Conservation (phyloP, 2,113 vertebrate species). For the Serinus canaria region DNA sequence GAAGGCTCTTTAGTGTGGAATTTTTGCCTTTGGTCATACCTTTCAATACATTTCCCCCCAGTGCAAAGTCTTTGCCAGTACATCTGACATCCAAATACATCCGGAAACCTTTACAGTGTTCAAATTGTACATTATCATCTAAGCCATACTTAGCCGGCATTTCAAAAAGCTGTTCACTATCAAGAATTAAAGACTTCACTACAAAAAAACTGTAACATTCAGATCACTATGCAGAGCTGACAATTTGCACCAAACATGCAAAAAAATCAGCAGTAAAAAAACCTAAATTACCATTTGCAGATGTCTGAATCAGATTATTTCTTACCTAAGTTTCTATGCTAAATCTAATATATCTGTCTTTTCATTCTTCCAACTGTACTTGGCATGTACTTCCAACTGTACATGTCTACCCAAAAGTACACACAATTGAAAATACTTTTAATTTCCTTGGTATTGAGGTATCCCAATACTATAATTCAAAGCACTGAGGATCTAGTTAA, state of each 20-base stretch:
- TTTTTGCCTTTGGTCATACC: neutral
- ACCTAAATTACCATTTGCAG: neutral
- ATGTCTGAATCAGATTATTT: neutral
- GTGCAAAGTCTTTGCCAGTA: conserved; percentile 8
- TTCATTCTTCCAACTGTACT: neutral
- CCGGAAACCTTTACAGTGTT: conserved; percentile 16
- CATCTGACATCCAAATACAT: neutral
- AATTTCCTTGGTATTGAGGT: neutral
- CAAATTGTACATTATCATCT: neutral
- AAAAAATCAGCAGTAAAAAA: neutral
- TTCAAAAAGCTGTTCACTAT: conserved; percentile 2
- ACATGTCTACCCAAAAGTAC: neutral
- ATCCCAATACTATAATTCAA: neutral
- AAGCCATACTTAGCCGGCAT: neutral
- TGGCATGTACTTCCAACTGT: neutral
- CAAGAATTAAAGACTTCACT: neutral
- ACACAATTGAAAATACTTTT: neutral
- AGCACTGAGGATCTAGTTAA: neutral
- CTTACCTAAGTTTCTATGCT: neutral
- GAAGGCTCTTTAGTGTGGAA: neutral
- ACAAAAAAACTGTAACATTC: neutral
- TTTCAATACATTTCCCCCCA: neutral
- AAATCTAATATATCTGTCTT: neutral
- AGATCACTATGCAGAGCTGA: neutral
- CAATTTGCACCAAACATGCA: neutral